phyloP scores from a whole-genome alignment of 2,113 vertebrate species.

The Daphoenositta chrysoptera region DNA sequence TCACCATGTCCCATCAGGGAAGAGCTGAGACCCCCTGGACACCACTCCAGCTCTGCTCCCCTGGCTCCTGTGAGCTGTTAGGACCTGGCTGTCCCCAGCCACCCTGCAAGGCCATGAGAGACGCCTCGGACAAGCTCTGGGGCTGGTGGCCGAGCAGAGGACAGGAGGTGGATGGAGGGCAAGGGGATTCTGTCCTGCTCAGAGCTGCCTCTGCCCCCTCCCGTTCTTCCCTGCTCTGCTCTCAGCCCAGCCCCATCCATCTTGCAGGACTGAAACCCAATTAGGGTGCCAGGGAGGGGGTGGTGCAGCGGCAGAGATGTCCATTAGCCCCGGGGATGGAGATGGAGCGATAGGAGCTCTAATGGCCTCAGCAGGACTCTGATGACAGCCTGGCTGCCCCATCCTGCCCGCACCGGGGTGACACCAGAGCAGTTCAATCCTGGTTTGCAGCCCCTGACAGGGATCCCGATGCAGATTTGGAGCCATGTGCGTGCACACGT shows the following conservation, averaged over 20 bases:
- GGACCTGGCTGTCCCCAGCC: not conserved
- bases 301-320: not conserved
- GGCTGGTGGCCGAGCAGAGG: not conserved
- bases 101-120: accelerated
- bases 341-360: slow-evolving; percentile 3
- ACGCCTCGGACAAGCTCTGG: accelerated
- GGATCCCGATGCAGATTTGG: not conserved
- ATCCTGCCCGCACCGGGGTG: not conserved
- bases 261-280: slow-evolving; percentile 14
- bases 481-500: accelerated
- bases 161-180: not conserved
- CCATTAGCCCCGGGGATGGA: slow-evolving; percentile 16
- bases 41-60: not conserved
- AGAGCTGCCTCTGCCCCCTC: not conserved
- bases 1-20: not conserved
- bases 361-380: not conserved
- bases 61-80: accelerated
- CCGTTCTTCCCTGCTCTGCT: not conserved
- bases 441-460: not conserved
- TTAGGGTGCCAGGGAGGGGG: not conserved
- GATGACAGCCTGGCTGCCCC: not conserved
- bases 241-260: not conserved
- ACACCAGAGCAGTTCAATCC: accelerated
- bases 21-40: not conserved
- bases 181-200: not conserved